Evolutionary conservation across 2,797 vertebrate species (phyloP).

Genomic region (Rallus crepitans): DNA sequence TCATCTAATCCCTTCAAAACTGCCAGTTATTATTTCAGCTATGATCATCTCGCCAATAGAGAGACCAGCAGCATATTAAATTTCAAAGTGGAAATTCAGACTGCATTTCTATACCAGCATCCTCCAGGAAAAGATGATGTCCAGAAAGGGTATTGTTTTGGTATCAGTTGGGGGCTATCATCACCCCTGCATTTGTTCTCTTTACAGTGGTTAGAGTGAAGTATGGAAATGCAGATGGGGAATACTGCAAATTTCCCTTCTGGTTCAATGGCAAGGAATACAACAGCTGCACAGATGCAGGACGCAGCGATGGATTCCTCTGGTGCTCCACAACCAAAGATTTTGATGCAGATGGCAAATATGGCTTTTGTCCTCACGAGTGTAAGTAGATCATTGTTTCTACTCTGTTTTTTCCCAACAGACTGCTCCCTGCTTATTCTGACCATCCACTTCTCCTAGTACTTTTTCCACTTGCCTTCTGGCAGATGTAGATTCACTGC

Average conservation of each 20-base stretch:
- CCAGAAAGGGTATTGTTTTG: neutral
- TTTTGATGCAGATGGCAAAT: slow-evolving; percentile 94
- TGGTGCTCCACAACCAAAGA: slow-evolving; percentile 97
- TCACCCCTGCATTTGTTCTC: neutral
- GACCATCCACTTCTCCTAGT: neutral
- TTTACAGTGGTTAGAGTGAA: slow-evolving; percentile 93
- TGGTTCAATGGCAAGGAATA: slow-evolving; percentile 93
- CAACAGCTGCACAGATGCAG: slow-evolving; percentile 90
- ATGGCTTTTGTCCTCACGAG: slow-evolving; percentile 98
- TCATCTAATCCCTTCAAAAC: slow-evolving; percentile 37
- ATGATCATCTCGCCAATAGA: neutral
- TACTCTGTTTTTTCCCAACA: neutral
- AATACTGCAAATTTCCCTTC: slow-evolving; percentile 98
- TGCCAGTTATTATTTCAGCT: slow-evolving; percentile 25
- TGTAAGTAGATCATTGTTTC: slow-evolving; percentile 81
- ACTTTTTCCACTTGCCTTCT: neutral
- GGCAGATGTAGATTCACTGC: neutral
- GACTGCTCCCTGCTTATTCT: neutral
- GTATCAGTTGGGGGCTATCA: neutral
- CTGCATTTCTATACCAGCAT: neutral
- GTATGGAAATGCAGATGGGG: slow-evolving; percentile 95
- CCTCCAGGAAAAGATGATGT: neutral
- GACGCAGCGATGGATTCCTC: slow-evolving; percentile 94
- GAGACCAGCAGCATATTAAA: slow-evolving; percentile 7
- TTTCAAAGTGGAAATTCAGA: slow-evolving; percentile 52